Conservation (phyloP, 64 coral and sea anemone genomes). For the Astreopora myriophthalma region DNA sequence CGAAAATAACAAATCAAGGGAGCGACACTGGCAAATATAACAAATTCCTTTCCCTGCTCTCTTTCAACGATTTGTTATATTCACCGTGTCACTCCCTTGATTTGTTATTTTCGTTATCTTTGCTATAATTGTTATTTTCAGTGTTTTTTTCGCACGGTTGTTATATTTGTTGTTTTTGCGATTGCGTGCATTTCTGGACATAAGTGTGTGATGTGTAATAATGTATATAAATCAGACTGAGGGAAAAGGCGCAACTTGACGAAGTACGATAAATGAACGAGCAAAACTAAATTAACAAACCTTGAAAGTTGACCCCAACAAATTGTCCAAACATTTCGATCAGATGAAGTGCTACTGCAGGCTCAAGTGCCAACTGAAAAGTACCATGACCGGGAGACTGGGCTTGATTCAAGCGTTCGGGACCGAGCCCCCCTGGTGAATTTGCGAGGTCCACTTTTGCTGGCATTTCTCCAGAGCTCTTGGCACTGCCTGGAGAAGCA, state of each 20-base stretch:
- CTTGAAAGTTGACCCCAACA: conserved; percentile 63
- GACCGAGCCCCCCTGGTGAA: not conserved
- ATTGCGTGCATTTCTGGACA: no score
- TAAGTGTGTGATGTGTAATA: no score
- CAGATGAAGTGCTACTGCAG: conserved; percentile 85
- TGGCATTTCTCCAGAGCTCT: not conserved
- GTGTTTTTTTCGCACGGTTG: no score
- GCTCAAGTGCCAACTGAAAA: conserved; percentile 78
- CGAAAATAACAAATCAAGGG: no score
- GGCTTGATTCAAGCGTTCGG: not conserved
- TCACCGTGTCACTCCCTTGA: no score
- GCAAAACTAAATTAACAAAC: not conserved
- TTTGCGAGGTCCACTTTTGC: not conserved
- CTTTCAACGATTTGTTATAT: no score
- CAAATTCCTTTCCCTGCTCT: no score
- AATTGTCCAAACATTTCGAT: conserved; percentile 85
- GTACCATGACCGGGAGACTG: not conserved
- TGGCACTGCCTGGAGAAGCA: not conserved
- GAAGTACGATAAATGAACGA: not conserved
- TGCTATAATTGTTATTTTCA: no score
- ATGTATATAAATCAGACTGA: no score
- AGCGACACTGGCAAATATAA: no score
- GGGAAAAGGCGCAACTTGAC: not conserved
- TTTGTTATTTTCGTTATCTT: no score
- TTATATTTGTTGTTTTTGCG: no score